Evolutionary conservation across 2,888 invertebrate species (phyloP).

Genomic region (Acanthoscelides obtectus): DNA sequence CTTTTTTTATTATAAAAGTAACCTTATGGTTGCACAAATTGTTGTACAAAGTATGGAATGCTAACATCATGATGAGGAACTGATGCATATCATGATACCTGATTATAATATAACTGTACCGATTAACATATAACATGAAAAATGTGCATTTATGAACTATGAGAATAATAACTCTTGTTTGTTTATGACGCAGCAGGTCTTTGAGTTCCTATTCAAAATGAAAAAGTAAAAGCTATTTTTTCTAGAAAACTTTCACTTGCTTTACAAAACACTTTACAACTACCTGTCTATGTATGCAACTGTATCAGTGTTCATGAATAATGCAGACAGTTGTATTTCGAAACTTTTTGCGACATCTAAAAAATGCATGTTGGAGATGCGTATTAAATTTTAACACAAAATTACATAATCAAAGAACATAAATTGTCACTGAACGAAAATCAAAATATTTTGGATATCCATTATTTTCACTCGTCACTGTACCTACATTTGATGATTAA

Average conservation of each 20-base stretch:
- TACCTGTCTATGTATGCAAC: background rate
- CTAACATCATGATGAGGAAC: background rate
- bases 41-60: background rate
- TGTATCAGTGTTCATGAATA: background rate
- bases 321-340: background rate
- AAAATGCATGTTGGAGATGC: background rate
- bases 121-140: background rate
- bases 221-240: background rate
- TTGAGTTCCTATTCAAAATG: background rate
- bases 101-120: background rate
- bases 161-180: background rate
- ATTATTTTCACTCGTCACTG: too few species aligned
- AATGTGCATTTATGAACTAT: background rate
- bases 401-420: background rate
- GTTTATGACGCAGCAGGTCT: background rate
- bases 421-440: background rate
- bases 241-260: background rate
- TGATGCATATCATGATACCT: background rate
- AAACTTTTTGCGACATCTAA: background rate
- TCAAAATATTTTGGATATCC: too few species aligned
- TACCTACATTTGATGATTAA: too few species aligned
- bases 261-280: background rate
- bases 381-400: background rate
- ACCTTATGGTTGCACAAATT: background rate
- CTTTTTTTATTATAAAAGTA: background rate